A percentile compares a stretch with the other conserved stretches of the same genome.
Conservation (phyloP, 2,797 vertebrate genomes). For the Lutjanus campechanus region DNA sequence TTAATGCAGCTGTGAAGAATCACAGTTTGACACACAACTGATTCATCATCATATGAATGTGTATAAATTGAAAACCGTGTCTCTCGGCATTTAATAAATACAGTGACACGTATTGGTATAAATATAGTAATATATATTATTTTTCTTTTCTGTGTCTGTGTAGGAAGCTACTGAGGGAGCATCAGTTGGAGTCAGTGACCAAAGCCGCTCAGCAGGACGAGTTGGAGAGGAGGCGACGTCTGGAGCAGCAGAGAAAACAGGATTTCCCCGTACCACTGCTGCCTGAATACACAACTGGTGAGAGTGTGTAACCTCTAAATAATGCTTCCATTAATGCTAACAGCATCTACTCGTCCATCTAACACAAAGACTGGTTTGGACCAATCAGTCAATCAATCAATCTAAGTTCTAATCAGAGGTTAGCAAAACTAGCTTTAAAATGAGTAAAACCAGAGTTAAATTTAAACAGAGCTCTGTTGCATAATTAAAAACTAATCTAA, state of each 20-base stretch:
- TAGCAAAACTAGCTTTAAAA: too few relatives aligned
- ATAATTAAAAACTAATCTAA: too few relatives aligned
- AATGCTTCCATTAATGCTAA: background rate
- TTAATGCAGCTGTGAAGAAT: constrained; percentile 6
- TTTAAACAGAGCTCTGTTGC: too few relatives aligned
- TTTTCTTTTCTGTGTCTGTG: constrained; percentile 23
- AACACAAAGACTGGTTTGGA: background rate
- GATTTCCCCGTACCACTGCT: constrained; percentile 88
- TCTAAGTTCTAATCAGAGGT: too few relatives aligned
- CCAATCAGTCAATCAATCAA: too few relatives aligned
- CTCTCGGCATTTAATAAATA: background rate
- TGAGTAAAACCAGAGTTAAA: too few relatives aligned
- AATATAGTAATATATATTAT: background rate
- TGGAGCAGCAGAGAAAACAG: constrained; percentile 91
- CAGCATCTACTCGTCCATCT: background rate
- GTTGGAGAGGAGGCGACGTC: constrained; percentile 91
- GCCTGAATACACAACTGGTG: constrained; percentile 90
- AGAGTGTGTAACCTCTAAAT: constrained; percentile 28
- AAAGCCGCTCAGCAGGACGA: constrained; percentile 96
- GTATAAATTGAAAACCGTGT: background rate
- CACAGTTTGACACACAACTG: background rate
- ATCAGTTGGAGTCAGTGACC: constrained; percentile 94
- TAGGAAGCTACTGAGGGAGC: constrained; percentile 95
- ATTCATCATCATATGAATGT: background rate
- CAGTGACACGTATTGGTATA: background rate